These are phyloP conservation scores for Miniopterus natalensis DNA, from an alignment of 2,113 vertebrate species.

Conservation along the genomic window DNA sequence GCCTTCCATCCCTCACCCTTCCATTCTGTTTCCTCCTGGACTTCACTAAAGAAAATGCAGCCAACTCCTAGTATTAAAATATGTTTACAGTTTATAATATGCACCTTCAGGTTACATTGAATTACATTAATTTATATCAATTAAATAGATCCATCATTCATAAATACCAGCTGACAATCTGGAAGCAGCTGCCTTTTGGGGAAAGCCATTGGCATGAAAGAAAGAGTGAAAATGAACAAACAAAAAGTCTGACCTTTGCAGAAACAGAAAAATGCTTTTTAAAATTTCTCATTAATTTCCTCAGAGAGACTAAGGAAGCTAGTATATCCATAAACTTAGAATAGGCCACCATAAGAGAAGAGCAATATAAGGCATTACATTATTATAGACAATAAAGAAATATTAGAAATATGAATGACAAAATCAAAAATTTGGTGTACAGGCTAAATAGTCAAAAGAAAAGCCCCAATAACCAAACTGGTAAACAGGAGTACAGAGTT, in stretches of 20 bases:
- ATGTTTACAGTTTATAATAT: not conserved
- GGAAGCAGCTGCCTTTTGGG: not conserved
- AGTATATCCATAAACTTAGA: not conserved
- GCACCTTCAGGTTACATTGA: not conserved
- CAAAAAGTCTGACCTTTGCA: not conserved
- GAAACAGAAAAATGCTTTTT: not conserved
- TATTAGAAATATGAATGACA: not conserved
- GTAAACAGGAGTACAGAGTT: not conserved
- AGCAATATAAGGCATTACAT: not conserved
- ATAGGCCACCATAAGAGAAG: not conserved
- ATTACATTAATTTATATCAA: not conserved
- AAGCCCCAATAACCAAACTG: not conserved
- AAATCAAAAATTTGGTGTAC: not conserved
- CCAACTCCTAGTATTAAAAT: not conserved
- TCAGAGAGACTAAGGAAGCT: conserved; percentile 2
- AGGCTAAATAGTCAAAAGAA: conserved; percentile 16
- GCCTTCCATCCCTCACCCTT: not conserved
- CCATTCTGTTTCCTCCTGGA: not conserved
- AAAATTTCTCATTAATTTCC: not conserved
- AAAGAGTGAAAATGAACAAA: not conserved
- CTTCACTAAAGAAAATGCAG: not conserved
- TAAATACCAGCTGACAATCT: not conserved
- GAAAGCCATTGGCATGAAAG: not conserved
- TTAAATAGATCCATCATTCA: not conserved
- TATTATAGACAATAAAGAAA: not conserved